Evolutionary conservation across 1,140 invertebrate species (phyloP).

Genomic region (Zaprionus africanus): DNA sequence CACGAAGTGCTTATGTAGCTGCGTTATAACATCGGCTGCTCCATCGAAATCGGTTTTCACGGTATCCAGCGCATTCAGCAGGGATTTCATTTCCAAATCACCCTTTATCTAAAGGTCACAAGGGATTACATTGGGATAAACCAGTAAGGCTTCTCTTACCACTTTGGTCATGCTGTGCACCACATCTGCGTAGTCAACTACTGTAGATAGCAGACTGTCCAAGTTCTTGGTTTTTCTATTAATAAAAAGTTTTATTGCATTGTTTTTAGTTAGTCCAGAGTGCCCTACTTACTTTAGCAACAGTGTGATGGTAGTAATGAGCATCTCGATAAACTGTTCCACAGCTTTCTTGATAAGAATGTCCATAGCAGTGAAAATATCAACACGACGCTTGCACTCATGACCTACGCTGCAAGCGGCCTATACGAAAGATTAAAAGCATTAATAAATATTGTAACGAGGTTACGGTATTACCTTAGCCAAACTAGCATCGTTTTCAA

Average conservation of each 20-base stretch:
- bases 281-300: conserved; percentile 61
- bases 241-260: neutral
- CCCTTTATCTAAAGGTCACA: conserved; percentile 56
- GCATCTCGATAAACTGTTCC: conserved; percentile 87
- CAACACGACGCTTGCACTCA: conserved; percentile 91
- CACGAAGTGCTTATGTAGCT: conserved; percentile 81
- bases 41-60: conserved; percentile 74
- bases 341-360: conserved; percentile 89
- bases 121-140: neutral
- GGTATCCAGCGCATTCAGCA: conserved; percentile 57
- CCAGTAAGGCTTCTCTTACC: conserved; percentile 30
- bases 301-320: conserved; percentile 85
- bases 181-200: conserved; percentile 77
- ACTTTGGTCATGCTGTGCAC: conserved; percentile 67
- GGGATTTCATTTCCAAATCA: conserved; percentile 64
- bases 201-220: conserved; percentile 71
- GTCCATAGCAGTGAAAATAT: conserved; percentile 87
- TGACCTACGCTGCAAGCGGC: conserved; percentile 94
- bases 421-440: conserved; percentile 10
- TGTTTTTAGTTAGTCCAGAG: neutral
- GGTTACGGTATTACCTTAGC: conserved; percentile 88
- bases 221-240: conserved; percentile 79
- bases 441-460: neutral
- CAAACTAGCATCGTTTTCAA: conserved; percentile 94
- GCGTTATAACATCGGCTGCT: conserved; percentile 78